Evolutionary conservation across 2,113 vertebrate species (phyloP), one percentile per base, ranked within the genome.

Genomic region (Bothrops jararaca): DNA sequence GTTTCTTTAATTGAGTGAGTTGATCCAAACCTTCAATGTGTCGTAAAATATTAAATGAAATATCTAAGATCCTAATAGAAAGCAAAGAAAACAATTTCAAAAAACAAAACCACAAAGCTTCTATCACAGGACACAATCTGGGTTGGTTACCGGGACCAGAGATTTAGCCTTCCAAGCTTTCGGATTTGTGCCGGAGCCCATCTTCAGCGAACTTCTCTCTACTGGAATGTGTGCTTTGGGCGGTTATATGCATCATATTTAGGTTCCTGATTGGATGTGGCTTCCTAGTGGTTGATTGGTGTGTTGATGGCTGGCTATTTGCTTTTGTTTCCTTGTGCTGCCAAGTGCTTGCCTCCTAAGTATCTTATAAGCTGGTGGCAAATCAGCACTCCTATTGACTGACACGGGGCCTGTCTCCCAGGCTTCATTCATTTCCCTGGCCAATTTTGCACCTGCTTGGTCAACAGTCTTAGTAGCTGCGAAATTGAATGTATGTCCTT

Each of bases 1-100:
- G 99, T 87, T 99, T 99, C 95, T 98, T 99, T 57, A 99, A 95
- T 8, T 89, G 97, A 26, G 97, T 98, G 90, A 99, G 95, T 42
- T 96, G 97, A 95, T 99, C 99, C 69, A 99, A 95, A 69, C 99
- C 98, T 95, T 99, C 99, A 53, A 99, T 98, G 94, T 98, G 98
- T 89, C 99, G 98, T 97, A 99, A 95, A n/a, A 99, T 89, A 52
- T 99, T 99, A 94, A 99, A 99, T 69, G 99, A 99, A 93, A 99
- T 96, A 57, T 99, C 99, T 90, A 99, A 97, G 95, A 99, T 95
- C 97, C 99, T 99, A 97, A 92, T 34, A 94, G 64, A 50, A 94
- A 96, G 93, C 91, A 64, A 94, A 94, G 57, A 92, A 94, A 95
- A 88, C 29, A 53, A 92, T 8, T 24, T 89, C 34, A 92, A 86